Base-by-base conservation (phyloP, 2,888 invertebrate genomes). In the Nomada fabriciana region DNA sequence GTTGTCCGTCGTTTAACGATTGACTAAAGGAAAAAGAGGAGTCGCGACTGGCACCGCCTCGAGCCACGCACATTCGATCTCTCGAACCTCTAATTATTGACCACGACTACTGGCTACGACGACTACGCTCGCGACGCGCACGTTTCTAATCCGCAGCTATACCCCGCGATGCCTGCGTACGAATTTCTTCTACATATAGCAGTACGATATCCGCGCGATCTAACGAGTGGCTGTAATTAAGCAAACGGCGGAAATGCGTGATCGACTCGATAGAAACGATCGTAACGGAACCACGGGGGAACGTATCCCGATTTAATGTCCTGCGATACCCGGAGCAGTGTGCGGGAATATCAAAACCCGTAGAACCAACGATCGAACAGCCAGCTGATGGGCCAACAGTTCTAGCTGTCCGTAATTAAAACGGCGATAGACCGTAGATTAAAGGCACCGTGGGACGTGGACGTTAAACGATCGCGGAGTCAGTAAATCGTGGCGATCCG, bases 341-440 rank as follows among this genome's bases (percentile, higher is more conserved):
- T 64, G 68, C 64, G 52, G 59, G 77, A 76, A 57, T 77, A 10
- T 15, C 2, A 15, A 20, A 43, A 7, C 36, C 36, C 1, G 36
- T 36, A 7, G 36, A 36, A 36, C 36, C 36, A 36, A 36, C 36
- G 36, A 36, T 7, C 36, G 36, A 7, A 36, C 36, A 7, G 36
- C 36, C 36, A 36, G 36, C 36, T 7, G 36, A 36, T 36, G 15
- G 47, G 11, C 15, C 15, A 47, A 47, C 47, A 2, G 20, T 47
- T 64, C 68, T 69, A 80, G 72, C 82, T 76, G 59, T 74, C 64
- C 64, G 72, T 80, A 86, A 87, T 87, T 81, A 86, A 84, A 80
- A 86, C 76, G 70, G 55, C 36, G 50, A 71, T 36, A 29, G 63
- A 36, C 76, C 80, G 71, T 71, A 71, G 86, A 83, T 76, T 67